phyloP scores from a whole-genome alignment of 2,797 vertebrate species.

The Danio albolineatus region DNA sequence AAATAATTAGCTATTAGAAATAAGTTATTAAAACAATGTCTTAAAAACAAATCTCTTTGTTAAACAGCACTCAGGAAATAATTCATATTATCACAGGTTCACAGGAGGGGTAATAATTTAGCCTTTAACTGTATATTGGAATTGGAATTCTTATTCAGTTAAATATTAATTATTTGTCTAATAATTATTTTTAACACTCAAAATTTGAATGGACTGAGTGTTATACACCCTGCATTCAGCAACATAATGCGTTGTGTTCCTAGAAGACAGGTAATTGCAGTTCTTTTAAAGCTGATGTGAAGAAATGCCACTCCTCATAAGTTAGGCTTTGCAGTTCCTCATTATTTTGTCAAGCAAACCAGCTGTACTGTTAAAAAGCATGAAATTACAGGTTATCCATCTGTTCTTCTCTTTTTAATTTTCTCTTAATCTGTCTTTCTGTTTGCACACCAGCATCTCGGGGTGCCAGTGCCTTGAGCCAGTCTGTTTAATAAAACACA shows the following conservation, averaged over 20 bases:
- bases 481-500: slow-evolving; percentile 7
- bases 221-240: not conserved
- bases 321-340: slow-evolving; percentile 7
- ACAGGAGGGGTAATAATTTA: no score
- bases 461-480: not conserved
- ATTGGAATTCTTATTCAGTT: not conserved
- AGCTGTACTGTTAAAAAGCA: not conserved
- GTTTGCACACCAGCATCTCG: slow-evolving; percentile 8
- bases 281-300: slow-evolving; percentile 5
- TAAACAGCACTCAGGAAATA: no score
- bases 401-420: not conserved
- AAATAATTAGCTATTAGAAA: no score
- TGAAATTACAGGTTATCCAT: slow-evolving; percentile 33
- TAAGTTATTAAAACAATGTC: no score
- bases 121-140: no score
- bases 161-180: not conserved
- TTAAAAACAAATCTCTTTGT: no score
- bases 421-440: slow-evolving; percentile 47
- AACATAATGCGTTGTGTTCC: not conserved
- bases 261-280: slow-evolving; percentile 3
- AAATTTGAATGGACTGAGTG: not conserved
- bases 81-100: no score
- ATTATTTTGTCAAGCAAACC: slow-evolving; percentile 7
- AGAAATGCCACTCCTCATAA: not conserved
- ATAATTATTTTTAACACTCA: not conserved